Percentiles rank a stretch among this genome's conserved stretches.
Evolutionary conservation across 2,888 invertebrate species (phyloP).

Genomic region (Pyrgus malvae): DNA sequence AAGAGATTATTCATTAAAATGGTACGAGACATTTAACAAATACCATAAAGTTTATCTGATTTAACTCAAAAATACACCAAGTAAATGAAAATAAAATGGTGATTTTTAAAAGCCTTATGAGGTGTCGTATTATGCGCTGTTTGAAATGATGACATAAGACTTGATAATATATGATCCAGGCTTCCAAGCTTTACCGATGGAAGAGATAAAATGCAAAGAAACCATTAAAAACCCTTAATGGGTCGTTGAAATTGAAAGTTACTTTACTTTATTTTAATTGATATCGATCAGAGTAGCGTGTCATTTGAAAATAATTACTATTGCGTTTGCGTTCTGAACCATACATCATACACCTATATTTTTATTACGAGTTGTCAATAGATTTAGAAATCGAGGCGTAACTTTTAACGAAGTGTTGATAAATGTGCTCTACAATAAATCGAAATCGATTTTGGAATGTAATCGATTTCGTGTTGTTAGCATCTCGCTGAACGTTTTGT

Average conservation of each 20-base stretch:
- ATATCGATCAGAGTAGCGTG: slow-evolving; percentile 12
- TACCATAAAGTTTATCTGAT: too few species aligned
- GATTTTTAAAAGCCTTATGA: too few species aligned
- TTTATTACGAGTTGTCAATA: slow-evolving; percentile 29
- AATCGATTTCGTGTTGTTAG: slow-evolving; percentile 47
- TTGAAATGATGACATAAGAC: too few species aligned
- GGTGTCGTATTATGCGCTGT: too few species aligned
- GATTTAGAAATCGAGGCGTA: slow-evolving; percentile 45
- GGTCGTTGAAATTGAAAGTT: background rate
- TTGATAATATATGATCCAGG: too few species aligned
- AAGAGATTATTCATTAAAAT: too few species aligned
- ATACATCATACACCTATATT: slow-evolving; percentile 10
- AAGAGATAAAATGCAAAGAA: too few species aligned
- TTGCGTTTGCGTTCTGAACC: background rate
- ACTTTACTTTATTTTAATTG: slow-evolving; percentile 4
- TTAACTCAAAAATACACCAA: too few species aligned
- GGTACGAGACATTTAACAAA: too few species aligned
- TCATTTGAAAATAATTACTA: slow-evolving; percentile 11
- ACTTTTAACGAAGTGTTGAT: slow-evolving; percentile 46
- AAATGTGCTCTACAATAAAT: slow-evolving; percentile 53
- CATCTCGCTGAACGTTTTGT: slow-evolving; percentile 29
- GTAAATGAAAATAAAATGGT: too few species aligned
- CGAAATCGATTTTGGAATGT: slow-evolving; percentile 33
- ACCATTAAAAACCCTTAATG: background rate
- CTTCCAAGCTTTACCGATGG: too few species aligned